phyloP scores from a whole-genome alignment of 2,113 vertebrate species.

The Eleginops maclovinus region DNA sequence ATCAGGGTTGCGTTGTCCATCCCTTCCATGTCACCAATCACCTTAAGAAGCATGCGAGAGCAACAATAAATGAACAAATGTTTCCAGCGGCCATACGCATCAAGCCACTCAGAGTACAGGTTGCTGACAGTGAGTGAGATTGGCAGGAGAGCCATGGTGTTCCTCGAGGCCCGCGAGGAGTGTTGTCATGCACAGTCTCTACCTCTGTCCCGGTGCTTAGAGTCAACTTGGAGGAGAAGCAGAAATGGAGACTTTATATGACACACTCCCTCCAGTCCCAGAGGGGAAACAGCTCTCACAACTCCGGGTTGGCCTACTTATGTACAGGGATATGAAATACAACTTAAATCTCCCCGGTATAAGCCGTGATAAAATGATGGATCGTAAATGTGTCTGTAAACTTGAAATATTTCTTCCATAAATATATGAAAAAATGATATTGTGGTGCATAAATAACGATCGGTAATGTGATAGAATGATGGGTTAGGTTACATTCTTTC shows the following conservation, averaged over 20 bases:
- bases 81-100: conserved; percentile 41
- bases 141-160: conserved; percentile 54
- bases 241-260: conserved; percentile 70
- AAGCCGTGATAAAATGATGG: conserved; percentile 20
- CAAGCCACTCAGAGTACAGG: conserved; percentile 54
- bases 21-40: conserved; percentile 83
- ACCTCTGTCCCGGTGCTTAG: conserved; percentile 54
- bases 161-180: conserved; percentile 53
- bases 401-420: not conserved
- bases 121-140: conserved; percentile 61
- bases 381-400: not conserved
- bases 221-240: conserved; percentile 65
- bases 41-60: conserved; percentile 73
- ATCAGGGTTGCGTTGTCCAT: conserved; percentile 52
- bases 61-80: conserved; percentile 24
- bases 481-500: conserved; percentile 8
- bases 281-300: conserved; percentile 60
- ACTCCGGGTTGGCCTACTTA: conserved; percentile 67
- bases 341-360: conserved; percentile 42
- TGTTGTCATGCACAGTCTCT: conserved; percentile 63
- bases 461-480: not conserved
- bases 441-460: not conserved
- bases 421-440: conserved; percentile 4
- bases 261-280: conserved; percentile 66
- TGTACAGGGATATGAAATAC: conserved; percentile 46